Evolutionary conservation across 2,113 vertebrate genomes (phyloP).

Genomic region (Perca schrenkii): DNA sequence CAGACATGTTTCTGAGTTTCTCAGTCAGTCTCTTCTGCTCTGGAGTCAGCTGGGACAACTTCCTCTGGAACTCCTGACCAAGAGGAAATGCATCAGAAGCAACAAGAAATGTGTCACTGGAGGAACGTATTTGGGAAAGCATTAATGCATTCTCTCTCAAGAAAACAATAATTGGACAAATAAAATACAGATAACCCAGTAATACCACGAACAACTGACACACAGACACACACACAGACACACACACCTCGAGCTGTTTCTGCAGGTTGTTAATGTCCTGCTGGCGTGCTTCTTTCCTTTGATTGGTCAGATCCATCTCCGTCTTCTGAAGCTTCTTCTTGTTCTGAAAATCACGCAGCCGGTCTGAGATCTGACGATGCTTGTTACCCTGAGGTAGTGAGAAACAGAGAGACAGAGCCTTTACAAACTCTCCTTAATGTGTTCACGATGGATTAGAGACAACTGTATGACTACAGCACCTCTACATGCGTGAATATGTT

Average conservation of each 20-base stretch:
- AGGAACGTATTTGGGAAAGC: background rate
- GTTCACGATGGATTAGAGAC: background rate
- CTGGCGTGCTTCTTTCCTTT: slow-evolving; percentile 89
- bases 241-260: slow-evolving; percentile 89
- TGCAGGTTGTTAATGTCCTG: slow-evolving; percentile 91
- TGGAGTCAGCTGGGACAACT: slow-evolving; percentile 88
- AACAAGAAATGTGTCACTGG: slow-evolving; percentile 20
- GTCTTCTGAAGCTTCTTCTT: slow-evolving; percentile 88
- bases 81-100: slow-evolving; percentile 25
- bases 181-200: slow-evolving; percentile 6
- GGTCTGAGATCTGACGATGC: slow-evolving; percentile 93
- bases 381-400: slow-evolving; percentile 87
- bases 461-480: background rate
- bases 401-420: background rate
- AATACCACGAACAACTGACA: background rate
- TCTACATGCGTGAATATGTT: background rate
- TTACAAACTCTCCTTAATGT: background rate
- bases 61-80: slow-evolving; percentile 92
- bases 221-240: background rate
- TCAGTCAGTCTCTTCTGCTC: slow-evolving; percentile 92
- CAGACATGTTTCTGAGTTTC: slow-evolving; percentile 87
- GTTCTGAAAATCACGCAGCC: slow-evolving; percentile 88
- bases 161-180: background rate
- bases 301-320: slow-evolving; percentile 89
- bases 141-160: background rate